phyloP scores from a whole-genome alignment of 2,113 vertebrate species.

The Podiceps cristatus region DNA sequence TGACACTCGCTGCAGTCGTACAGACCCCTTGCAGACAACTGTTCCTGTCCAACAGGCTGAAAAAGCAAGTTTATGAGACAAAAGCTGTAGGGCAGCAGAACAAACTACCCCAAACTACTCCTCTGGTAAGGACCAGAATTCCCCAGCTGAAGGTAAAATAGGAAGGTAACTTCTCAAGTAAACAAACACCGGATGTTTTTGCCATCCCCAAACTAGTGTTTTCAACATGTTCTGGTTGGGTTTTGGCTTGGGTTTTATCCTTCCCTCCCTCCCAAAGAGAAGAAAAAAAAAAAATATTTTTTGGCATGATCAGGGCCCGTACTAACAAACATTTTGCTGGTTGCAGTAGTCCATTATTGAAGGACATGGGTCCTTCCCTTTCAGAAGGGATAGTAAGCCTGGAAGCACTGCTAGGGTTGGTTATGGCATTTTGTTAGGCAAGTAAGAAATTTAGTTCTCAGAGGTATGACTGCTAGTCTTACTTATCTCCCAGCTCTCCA shows the following conservation, averaged over 20 bases:
- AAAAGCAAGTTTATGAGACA: background rate
- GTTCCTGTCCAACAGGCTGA: background rate
- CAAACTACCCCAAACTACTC: background rate
- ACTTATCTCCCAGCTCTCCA: background rate
- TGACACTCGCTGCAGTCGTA: fast-evolving
- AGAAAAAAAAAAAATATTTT: background rate
- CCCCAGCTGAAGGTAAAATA: background rate
- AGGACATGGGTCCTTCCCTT: background rate
- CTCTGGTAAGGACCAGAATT: background rate
- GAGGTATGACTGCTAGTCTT: background rate
- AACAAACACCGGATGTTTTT: background rate
- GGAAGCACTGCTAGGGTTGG: background rate
- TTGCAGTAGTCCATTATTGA: background rate
- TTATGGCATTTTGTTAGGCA: background rate
- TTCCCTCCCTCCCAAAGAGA: background rate
- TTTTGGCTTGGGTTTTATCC: background rate
- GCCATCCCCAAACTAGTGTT: background rate
- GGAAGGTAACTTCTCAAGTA: background rate
- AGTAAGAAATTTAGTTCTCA: background rate
- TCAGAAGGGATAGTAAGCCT: background rate
- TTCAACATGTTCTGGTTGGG: background rate
- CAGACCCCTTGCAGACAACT: background rate
- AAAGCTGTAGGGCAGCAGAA: background rate
- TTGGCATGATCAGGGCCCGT: background rate
- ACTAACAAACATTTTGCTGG: background rate